Base-by-base conservation (phyloP, 2,797 vertebrate genomes). In the Bucorvus abyssinicus region DNA sequence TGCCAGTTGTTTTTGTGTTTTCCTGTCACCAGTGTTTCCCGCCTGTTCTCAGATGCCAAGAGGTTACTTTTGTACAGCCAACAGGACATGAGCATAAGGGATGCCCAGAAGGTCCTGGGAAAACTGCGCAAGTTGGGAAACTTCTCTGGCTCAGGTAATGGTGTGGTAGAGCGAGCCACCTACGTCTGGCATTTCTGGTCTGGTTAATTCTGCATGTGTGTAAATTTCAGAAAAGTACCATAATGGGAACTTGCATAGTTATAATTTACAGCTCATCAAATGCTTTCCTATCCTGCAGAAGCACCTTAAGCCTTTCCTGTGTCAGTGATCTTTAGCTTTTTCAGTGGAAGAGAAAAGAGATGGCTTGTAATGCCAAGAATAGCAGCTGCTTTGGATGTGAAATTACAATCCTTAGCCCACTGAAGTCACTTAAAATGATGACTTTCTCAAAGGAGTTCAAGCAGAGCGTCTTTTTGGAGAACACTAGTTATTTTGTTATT, bases 21-120 rank as follows among this genome's bases (percentile, higher is more conserved):
- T 75, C 77, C 76, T 8, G 1, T 82, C 59, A 42, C 15, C 75
- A 99, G 99, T 93, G 98, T 99, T 91, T 99, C 98, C 74, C 99
- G 99, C 34, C 97, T 99, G 49, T 99, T 99, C 95, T 98, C 98
- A 0, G 99, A 99, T 83, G 98, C 98, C 69, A 99, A 98, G 97
- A 99, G 98, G 95, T 99, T 99, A 84, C 98, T 99, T 8, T 93
- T 99, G 57, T 99, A 99, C 92, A 99, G 99, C 97, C 99, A 98
- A 96, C 98, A 98, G 65, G 99, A 99, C 91, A 98, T 98, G 4
- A 99, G 98, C 96, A 92, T 99, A 90, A 98, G 98, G 7, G 98
- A 99, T 47, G 98, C 99, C 56, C 98, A 98, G 90, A 98, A 98
- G 77, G 98, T 99, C 59, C 95, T 98, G 55, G 93, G 83, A 60